Evolutionary conservation across 2,797 vertebrate species (phyloP).

Genomic region (Ataeniobius toweri): DNA sequence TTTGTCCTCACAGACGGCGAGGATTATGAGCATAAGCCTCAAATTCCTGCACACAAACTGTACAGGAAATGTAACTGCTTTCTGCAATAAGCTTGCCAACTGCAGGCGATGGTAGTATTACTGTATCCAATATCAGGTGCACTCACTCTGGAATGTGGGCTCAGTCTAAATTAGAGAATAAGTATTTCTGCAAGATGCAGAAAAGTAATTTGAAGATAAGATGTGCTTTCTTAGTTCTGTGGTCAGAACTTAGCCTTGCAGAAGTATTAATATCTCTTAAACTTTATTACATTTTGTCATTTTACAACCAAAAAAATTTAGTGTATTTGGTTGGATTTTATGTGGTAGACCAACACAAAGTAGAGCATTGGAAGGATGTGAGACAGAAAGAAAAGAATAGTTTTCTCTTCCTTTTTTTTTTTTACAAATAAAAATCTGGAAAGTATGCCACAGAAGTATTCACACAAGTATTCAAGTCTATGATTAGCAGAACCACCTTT

Average conservation of each 20-base stretch:
- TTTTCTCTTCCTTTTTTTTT: no score
- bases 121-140: slow-evolving; percentile 7
- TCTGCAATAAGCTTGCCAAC: neutral
- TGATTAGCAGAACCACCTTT: neutral
- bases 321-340: neutral
- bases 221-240: neutral
- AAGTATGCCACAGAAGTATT: no score
- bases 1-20: slow-evolving; percentile 57
- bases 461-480: neutral
- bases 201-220: neutral
- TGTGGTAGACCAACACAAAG: no score
- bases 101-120: neutral
- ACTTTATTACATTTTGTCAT: neutral
- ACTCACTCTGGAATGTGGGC: slow-evolving; percentile 1
- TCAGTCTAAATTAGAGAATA: neutral
- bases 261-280: neutral
- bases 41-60: slow-evolving; percentile 63
- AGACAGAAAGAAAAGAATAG: no score
- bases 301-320: neutral
- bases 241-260: neutral
- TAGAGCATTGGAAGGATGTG: no score
- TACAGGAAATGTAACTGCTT: slow-evolving; percentile 16
- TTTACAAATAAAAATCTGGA: no score
- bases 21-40: slow-evolving; percentile 70
- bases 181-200: neutral